Conservation (phyloP, 2,797 vertebrate genomes). For the Karalla daura region DNA sequence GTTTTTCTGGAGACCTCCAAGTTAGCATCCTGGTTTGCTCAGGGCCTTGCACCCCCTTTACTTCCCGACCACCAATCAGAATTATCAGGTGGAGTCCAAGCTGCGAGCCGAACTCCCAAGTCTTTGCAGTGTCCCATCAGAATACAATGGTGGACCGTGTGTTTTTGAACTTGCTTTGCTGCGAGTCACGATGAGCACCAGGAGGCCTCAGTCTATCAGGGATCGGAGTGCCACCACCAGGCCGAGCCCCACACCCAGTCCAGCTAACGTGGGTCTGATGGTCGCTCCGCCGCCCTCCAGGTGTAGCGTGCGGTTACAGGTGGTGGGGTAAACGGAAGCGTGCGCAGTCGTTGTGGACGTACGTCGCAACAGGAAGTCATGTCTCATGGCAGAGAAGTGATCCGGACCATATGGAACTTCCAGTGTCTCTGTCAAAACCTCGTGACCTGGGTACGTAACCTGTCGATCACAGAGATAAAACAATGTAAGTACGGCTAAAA, state of each 20-base stretch:
- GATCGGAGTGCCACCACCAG: conserved; percentile 1
- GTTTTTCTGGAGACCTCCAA: background rate
- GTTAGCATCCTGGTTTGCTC: background rate
- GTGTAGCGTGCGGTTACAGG: conserved; percentile 19
- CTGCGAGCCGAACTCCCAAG: background rate
- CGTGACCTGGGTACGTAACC: conserved; percentile 85
- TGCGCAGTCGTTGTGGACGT: background rate
- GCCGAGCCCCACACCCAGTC: background rate
- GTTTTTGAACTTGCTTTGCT: background rate
- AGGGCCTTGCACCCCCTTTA: background rate
- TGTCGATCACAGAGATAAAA: conserved; percentile 62
- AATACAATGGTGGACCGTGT: background rate
- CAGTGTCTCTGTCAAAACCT: conserved; percentile 79
- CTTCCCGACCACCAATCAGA: no score
- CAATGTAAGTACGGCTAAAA: no score
- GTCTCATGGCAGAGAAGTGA: conserved; percentile 83
- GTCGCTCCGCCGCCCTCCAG: background rate
- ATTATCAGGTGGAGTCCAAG: background rate
- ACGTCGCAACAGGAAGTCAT: conserved; percentile 81
- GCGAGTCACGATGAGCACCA: background rate
- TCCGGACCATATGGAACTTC: conserved; percentile 74
- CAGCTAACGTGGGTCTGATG: background rate
- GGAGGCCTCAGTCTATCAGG: conserved; percentile 27
- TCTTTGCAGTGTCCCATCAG: background rate
- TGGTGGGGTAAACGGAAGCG: background rate